phyloP scores from a whole-genome alignment of 2,113 vertebrate species.

The Xiphorhynchus elegans region DNA sequence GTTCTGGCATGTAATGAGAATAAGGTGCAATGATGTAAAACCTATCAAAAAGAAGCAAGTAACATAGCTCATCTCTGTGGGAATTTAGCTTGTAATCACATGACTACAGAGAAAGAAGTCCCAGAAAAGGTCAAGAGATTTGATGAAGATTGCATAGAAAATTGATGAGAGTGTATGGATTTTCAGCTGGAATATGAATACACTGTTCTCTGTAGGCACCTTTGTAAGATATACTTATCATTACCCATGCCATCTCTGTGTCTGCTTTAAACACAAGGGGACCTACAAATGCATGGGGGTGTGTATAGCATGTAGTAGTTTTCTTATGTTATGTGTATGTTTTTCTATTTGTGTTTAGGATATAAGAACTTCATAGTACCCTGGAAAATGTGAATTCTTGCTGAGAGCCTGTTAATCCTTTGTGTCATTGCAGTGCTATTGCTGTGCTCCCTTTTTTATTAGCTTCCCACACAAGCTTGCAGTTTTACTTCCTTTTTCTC shows the following conservation, averaged over 20 bases:
- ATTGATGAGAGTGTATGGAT: neutral
- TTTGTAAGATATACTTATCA: neutral
- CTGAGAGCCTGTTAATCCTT: constrained; percentile 9
- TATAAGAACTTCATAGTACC: neutral
- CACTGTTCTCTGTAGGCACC: neutral
- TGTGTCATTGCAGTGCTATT: neutral
- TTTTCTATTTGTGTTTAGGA: neutral
- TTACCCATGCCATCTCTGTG: neutral
- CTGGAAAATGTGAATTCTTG: neutral
- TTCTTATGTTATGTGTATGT: neutral
- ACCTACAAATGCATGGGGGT: neutral
- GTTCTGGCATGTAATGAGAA: neutral
- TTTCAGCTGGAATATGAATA: neutral
- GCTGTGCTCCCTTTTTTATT: constrained; percentile 15
- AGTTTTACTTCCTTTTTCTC: neutral
- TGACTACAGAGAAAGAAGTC: neutral
- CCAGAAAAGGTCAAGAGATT: neutral
- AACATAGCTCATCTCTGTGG: neutral
- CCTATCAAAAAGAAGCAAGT: neutral
- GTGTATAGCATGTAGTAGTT: neutral
- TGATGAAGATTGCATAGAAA: neutral
- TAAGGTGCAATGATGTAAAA: neutral
- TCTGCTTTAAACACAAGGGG: neutral
- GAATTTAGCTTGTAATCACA: neutral
- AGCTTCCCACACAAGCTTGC: constrained; percentile 25